Conservation (phyloP, 1,140 invertebrate genomes). For the Lerema accius region DNA sequence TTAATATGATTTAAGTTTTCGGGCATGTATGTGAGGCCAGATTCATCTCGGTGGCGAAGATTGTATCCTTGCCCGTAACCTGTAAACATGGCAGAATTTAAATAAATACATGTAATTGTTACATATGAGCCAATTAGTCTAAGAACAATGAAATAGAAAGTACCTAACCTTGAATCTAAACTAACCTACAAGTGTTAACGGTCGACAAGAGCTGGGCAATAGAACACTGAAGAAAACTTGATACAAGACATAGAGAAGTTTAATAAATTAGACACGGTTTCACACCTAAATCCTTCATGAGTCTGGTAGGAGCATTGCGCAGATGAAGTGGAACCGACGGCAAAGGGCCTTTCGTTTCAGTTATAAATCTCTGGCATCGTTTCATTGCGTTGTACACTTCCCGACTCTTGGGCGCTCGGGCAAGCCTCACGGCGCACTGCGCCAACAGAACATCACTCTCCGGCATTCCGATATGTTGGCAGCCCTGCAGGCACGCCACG, state of each 20-base stretch:
- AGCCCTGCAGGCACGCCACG: conserved; percentile 89
- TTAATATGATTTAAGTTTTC: conserved; percentile 85
- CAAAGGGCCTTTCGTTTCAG: conserved; percentile 86
- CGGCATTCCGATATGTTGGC: conserved; percentile 92
- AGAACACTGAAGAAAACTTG: too few relatives aligned
- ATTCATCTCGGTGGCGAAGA: conserved; percentile 81
- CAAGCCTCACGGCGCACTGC: conserved; percentile 90
- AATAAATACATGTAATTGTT: conserved; percentile 2
- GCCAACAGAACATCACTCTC: conserved; percentile 91
- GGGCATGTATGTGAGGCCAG: conserved; percentile 86
- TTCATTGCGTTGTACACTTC: conserved; percentile 88
- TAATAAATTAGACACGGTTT: too few relatives aligned
- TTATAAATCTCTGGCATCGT: conserved; percentile 84
- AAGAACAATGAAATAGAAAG: too few relatives aligned
- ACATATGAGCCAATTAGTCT: too few relatives aligned
- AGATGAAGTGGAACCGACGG: conserved; percentile 90
- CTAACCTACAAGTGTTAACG: too few relatives aligned
- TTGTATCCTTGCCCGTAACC: conserved; percentile 87
- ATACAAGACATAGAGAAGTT: too few relatives aligned
- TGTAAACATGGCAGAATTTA: too few relatives aligned
- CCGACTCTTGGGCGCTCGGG: conserved; percentile 89
- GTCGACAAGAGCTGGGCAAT: too few relatives aligned
- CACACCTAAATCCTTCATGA: conserved; percentile 90
- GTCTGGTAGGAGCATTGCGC: conserved; percentile 90
- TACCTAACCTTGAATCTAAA: too few relatives aligned